A percentile compares a stretch with the other conserved stretches of the same genome.
phyloP scores from a whole-genome alignment of 2,113 vertebrate genomes.

The Cyprinodon tularosa region DNA sequence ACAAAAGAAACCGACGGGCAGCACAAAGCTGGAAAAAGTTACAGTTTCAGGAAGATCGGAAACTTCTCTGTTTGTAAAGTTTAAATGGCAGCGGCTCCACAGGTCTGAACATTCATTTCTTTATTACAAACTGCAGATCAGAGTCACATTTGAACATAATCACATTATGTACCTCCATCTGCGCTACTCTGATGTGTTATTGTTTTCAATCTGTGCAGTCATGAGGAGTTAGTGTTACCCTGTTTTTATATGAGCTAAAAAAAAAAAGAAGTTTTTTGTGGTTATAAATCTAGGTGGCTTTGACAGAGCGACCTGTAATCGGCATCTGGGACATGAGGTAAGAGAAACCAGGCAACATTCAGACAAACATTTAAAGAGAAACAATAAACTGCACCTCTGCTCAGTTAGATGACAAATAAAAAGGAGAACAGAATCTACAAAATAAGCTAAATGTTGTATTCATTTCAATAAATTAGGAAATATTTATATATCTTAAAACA shows the following conservation, averaged over 20 bases:
- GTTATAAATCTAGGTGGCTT: not conserved
- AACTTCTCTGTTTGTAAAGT: not conserved
- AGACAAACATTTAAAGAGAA: too few species aligned
- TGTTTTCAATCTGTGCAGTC: not conserved
- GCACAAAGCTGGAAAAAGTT: constrained; percentile 5
- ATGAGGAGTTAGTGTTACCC: not conserved
- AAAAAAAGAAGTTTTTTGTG: not conserved
- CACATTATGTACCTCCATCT: too few species aligned
- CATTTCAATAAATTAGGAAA: too few species aligned
- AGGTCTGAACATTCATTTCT: not conserved
- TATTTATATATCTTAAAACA: too few species aligned
- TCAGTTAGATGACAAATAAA: too few species aligned
- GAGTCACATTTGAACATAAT: not conserved
- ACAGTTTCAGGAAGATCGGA: constrained; percentile 1
- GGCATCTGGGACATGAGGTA: too few species aligned
- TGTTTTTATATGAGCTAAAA: not conserved
- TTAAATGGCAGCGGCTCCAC: not conserved
- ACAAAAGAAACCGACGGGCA: not conserved
- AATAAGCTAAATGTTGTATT: too few species aligned
- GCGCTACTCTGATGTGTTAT: not conserved
- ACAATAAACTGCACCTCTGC: too few species aligned
- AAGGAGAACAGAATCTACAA: too few species aligned
- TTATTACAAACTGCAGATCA: not conserved
- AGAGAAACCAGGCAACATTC: too few species aligned
- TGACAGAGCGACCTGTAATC: too few species aligned